A percentile compares a stretch with the other conserved stretches of the same genome.
These are phyloP conservation scores for Panzeria rudis DNA, from an alignment of 2,888 invertebrate genomes.

Conservation along the genomic window DNA sequence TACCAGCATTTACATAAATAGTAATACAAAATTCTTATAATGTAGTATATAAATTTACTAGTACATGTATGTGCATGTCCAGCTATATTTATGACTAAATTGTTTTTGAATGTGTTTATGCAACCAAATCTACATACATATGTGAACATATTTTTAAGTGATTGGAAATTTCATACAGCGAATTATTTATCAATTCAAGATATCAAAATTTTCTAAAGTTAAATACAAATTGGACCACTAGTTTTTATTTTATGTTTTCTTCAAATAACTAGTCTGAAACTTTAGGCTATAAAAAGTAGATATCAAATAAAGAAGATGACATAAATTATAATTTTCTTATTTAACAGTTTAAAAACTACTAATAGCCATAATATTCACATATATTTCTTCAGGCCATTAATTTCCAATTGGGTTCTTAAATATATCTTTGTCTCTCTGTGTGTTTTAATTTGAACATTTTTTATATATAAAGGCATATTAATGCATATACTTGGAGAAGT, in stretches of 20 bases:
- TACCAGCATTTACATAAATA: not conserved
- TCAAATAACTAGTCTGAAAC: too few species aligned
- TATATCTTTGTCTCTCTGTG: not conserved
- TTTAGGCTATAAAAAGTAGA: too few species aligned
- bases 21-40: slow-evolving; percentile 15
- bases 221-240: too few species aligned
- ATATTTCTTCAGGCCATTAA: not conserved
- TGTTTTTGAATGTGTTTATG: not conserved
- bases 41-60: slow-evolving; percentile 13
- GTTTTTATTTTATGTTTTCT: too few species aligned
- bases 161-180: not conserved
- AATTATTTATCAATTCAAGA: not conserved
- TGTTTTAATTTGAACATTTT: not conserved
- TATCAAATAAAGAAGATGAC: too few species aligned
- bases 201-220: too few species aligned
- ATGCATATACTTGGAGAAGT: slow-evolving; percentile 34
- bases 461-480: slow-evolving; percentile 7
- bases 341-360: too few species aligned
- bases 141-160: too few species aligned
- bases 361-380: too few species aligned
- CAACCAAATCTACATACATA: not conserved
- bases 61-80: not conserved
- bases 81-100: not conserved
- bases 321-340: too few species aligned
- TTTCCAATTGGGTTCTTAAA: not conserved